phyloP scores from a whole-genome alignment of 2,797 vertebrate genomes.

The Anguilla obscura region DNA sequence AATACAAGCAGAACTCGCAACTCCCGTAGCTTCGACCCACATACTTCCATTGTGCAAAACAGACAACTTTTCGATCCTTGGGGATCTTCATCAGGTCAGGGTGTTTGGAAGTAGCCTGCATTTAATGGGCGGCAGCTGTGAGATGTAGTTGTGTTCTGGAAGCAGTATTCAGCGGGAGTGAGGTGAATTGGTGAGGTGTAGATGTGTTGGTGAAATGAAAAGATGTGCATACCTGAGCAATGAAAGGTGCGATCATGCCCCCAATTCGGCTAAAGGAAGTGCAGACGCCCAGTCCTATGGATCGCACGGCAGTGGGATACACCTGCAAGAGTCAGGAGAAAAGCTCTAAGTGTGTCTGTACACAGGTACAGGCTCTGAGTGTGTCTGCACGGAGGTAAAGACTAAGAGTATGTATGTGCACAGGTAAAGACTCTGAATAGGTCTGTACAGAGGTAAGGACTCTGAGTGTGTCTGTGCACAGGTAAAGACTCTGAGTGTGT shows the following conservation, averaged over 20 bases:
- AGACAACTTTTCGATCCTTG: too few species aligned
- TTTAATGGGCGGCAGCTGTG: neutral
- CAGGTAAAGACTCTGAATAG: too few species aligned
- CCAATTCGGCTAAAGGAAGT: conserved; percentile 90
- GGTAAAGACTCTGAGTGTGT: neutral
- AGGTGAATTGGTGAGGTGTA: neutral
- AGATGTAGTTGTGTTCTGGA: neutral
- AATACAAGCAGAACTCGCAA: too few species aligned
- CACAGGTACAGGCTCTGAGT: neutral
- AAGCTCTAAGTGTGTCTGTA: too few species aligned
- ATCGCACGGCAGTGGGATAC: conserved; percentile 85
- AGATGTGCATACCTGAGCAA: conserved; percentile 79
- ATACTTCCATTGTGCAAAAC: too few species aligned
- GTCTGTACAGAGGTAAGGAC: too few species aligned
- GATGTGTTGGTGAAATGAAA: neutral
- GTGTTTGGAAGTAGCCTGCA: neutral
- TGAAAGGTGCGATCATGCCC: conserved; percentile 93
- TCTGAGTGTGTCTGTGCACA: too few species aligned
- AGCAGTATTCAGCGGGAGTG: neutral
- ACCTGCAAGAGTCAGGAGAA: conserved; percentile 69
- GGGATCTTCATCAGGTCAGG: too few species aligned
- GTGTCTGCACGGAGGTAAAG: neutral
- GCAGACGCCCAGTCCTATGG: conserved; percentile 89
- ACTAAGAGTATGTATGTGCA: too few species aligned
- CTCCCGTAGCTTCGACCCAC: too few species aligned